A percentile compares a stretch with the other conserved stretches of the same genome.
Conservation (phyloP, 2,888 invertebrate species). For the Sceliomorpha sp. region DNA sequence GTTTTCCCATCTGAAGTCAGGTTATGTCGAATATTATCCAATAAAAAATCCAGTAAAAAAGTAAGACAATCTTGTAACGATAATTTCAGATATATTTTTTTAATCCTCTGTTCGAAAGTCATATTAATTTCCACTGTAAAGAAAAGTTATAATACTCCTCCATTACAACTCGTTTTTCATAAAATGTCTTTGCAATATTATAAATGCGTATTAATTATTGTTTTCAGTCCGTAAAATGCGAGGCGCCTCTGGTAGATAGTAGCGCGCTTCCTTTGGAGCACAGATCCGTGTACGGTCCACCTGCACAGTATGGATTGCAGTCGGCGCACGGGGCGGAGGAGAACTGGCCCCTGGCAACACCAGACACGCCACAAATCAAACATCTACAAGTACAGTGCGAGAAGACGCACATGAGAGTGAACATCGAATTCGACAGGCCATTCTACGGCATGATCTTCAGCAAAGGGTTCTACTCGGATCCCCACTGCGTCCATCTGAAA, state of each 20-base stretch:
- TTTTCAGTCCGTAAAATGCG: slow-evolving; percentile 87
- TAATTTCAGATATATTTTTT: too few relatives aligned
- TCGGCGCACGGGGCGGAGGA: slow-evolving; percentile 84
- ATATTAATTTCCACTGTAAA: too few relatives aligned
- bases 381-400: slow-evolving; percentile 96
- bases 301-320: slow-evolving; percentile 81
- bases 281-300: slow-evolving; percentile 86
- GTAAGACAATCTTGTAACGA: too few relatives aligned
- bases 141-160: too few relatives aligned
- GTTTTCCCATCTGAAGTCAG: too few relatives aligned
- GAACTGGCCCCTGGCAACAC: slow-evolving; percentile 93
- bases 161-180: too few relatives aligned
- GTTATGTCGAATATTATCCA: too few relatives aligned
- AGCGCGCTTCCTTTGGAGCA: slow-evolving; percentile 91
- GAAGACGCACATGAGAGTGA: slow-evolving; percentile 96
- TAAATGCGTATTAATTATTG: slow-evolving; percentile 3
- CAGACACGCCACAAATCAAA: slow-evolving; percentile 96
- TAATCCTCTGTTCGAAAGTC: too few relatives aligned
- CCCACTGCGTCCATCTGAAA: slow-evolving; percentile 94
- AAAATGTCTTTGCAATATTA: too few relatives aligned
- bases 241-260: slow-evolving; percentile 89
- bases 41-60: too few relatives aligned
- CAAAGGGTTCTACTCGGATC: slow-evolving; percentile 95
- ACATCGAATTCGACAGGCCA: slow-evolving; percentile 96
- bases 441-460: slow-evolving; percentile 98